Base-by-base conservation (phyloP, 2,888 invertebrate genomes). In the Phoronis australis region DNA sequence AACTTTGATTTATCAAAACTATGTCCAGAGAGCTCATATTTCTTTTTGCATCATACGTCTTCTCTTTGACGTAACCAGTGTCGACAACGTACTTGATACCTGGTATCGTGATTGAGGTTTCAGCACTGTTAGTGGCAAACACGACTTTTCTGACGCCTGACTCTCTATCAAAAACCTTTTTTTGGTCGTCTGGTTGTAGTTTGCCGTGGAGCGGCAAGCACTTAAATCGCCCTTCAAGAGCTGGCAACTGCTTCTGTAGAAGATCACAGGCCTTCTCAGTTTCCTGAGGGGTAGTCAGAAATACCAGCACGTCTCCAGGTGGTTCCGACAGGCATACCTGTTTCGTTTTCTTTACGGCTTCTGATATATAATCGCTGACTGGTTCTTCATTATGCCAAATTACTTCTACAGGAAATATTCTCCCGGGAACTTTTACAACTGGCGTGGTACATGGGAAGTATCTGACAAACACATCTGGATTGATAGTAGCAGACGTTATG, bases 121-220 rank as follows among this genome's bases (percentile, higher is more conserved):
- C 78, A 3, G 78, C 78, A 55, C 69, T 66, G 60, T 78, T 76
- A 21, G 78, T 78, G 2, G 76, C 70, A 64, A 77, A 74, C 2
- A 77, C 68, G 12, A 77, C 57, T 57, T 77, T 77, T 37, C 76
- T 54, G 25, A 55, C 56, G 4, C 62, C 62, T 4, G 57, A 51
- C 20, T 55, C 47, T 4, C 52, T 56, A 22, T 60, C 51, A 57
- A 77, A 75, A 1, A 75, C 70, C 24, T 54, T 43, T 39, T 65
- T 60, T 42, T 75, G 76, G 25, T 77, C 73, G 9, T 68, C 62
- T 23, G 68, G 48, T 38, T 68, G 65, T 4, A 72, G 57, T 51
- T 65, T 63, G 2, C 73, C 72, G 60, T 73, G 71, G 20, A 45
- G 31, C 6, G 15, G 45, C 18, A 71, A 51, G 44, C 63, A 62